Evolutionary conservation across 1,140 invertebrate genomes (phyloP).

Genomic region (Drosophila sp.): DNA sequence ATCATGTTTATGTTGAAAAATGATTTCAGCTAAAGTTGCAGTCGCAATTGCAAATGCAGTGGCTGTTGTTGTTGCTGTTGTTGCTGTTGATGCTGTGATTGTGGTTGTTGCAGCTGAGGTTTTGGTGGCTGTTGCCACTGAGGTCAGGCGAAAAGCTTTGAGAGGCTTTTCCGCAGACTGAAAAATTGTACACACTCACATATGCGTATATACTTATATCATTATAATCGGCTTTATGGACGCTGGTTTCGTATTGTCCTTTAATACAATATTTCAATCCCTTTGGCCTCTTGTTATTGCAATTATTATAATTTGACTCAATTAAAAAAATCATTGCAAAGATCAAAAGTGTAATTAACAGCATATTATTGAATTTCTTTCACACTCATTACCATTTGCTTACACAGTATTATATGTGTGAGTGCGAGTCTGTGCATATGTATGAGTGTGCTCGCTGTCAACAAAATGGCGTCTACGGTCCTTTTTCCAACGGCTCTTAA

Average conservation of each 20-base stretch:
- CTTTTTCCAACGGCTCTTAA: slow-evolving; percentile 23
- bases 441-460: background rate
- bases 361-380: slow-evolving; percentile 54
- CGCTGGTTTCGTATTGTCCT: slow-evolving; percentile 11
- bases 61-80: no score
- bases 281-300: slow-evolving; percentile 25
- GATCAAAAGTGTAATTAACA: slow-evolving; percentile 61
- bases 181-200: background rate
- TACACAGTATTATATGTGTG: background rate
- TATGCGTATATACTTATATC: background rate
- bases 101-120: background rate
- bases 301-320: slow-evolving; percentile 36
- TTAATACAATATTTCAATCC: slow-evolving; percentile 20
- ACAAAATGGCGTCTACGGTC: slow-evolving; percentile 14
- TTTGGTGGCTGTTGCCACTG: background rate
- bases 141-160: slow-evolving; percentile 25
- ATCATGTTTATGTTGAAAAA: slow-evolving; percentile 12
- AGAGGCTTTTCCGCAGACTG: slow-evolving; percentile 3
- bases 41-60: slow-evolving; percentile 2
- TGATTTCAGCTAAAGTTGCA: slow-evolving; percentile 8
- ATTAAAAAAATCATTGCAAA: slow-evolving; percentile 51
- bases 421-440: background rate
- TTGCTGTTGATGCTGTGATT: background rate
- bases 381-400: slow-evolving; percentile 38
- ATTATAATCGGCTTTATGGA: slow-evolving; percentile 43